Conservation (phyloP, 2,797 vertebrate species). For the Crax fasciolata region DNA sequence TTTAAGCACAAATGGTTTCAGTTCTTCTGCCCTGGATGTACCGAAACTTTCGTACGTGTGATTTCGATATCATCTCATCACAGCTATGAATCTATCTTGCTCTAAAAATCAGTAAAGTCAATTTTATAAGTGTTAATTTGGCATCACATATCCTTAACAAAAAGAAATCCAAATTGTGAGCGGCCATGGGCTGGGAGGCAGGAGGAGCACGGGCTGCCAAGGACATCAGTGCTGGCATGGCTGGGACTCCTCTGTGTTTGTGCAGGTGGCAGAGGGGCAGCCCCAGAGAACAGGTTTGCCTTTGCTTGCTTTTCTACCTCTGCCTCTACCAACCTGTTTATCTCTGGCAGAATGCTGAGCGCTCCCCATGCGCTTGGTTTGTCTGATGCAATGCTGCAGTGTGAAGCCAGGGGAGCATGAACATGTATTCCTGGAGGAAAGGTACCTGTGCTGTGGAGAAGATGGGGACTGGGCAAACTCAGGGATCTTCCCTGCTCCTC, state of each 20-base stretch:
- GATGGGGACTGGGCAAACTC: background rate
- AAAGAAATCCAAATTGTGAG: background rate
- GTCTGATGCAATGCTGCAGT: background rate
- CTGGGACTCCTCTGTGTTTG: background rate
- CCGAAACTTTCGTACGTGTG: background rate
- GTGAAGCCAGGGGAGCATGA: background rate
- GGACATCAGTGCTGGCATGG: background rate
- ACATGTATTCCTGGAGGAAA: background rate
- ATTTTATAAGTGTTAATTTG: background rate
- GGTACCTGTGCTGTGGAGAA: background rate
- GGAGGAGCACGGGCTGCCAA: background rate
- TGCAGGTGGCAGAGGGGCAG: slow-evolving; percentile 33
- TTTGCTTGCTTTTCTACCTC: background rate
- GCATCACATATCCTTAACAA: background rate
- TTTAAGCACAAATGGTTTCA: slow-evolving; percentile 23
- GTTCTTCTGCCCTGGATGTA: slow-evolving; percentile 27
- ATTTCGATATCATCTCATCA: background rate
- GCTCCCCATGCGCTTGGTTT: background rate
- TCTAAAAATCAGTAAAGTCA: background rate
- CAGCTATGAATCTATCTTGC: background rate
- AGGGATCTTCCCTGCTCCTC: background rate
- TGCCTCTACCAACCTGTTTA: background rate
- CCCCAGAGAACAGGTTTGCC: slow-evolving; percentile 11
- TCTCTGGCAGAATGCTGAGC: background rate
- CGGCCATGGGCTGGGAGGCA: background rate